Percentiles rank a stretch among this genome's conserved stretches.
These are phyloP conservation scores for Actinopyga echinites DNA, from an alignment of 53 echinoderm and acorn worm genomes.

Conservation along the genomic window DNA sequence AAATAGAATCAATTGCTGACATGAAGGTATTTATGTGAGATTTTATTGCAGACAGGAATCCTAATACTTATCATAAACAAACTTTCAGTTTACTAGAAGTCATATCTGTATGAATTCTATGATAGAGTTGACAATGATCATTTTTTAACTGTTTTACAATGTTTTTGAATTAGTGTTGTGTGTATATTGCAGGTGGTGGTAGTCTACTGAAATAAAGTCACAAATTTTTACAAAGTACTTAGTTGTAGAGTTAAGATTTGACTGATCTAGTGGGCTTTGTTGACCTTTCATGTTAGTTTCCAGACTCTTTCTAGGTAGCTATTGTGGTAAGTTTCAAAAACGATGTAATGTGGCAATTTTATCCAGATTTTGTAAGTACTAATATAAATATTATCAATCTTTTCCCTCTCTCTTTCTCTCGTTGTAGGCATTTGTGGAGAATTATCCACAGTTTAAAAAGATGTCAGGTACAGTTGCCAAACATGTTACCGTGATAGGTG, in stretches of 20 bases:
- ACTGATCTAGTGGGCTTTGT: too few species aligned
- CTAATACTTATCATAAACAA: background rate
- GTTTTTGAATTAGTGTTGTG: too few species aligned
- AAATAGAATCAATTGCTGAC: slow-evolving; percentile 99
- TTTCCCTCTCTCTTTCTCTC: background rate
- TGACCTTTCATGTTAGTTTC: too few species aligned
- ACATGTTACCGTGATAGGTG: slow-evolving; percentile 97
- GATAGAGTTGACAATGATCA: background rate
- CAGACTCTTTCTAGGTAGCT: too few species aligned
- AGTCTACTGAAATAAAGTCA: too few species aligned
- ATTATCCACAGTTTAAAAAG: slow-evolving; percentile 99
- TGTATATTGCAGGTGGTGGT: too few species aligned
- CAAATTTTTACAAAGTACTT: too few species aligned
- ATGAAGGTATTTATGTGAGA: slow-evolving; percentile 79
- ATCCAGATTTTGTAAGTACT: background rate
- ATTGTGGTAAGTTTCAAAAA: too few species aligned
- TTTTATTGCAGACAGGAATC: background rate
- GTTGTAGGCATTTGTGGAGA: slow-evolving; percentile 94
- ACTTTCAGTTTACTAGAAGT: background rate
- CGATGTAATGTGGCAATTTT: too few species aligned
- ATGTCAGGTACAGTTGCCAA: slow-evolving; percentile 99
- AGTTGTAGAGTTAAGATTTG: too few species aligned
- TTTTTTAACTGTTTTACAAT: too few species aligned
- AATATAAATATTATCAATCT: background rate
- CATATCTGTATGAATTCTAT: background rate